Evolutionary conservation across 2,113 vertebrate species (phyloP), one percentile per base, ranked within the genome.

Genomic region (Orcinus orca): DNA sequence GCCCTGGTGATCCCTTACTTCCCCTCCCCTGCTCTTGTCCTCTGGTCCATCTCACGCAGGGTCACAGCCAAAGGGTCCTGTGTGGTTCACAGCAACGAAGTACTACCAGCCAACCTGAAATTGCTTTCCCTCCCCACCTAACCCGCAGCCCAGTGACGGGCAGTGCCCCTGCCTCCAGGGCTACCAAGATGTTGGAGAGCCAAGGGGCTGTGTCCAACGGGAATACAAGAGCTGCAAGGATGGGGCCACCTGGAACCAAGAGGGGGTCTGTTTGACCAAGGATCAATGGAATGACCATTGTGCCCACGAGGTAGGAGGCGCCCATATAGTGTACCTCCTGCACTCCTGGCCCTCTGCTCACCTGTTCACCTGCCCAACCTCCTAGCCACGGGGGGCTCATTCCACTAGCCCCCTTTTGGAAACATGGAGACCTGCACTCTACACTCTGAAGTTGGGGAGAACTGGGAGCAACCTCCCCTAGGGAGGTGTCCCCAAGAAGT

Each of bases 281-380:
- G 96, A 97, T 23, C 99, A 98, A 67, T 99, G 99, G 99, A 90
- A 21, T 25, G 98, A 86, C 13, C 98, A 99, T 96, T 99, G 99
- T 90, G 98, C 98, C 47, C 95, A 98, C 0, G 98, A 99, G 99
- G 99, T 99, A 98, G 10, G 86, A 83, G 65, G 21, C 10, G 0
- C 2, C 11, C 67, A 38, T 6, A 21, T 6, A 21, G 12, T 31
- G 12, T 1, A 3, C 4, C 79, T 58, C 11, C 53, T 36, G 53
- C 6, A 53, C 10, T 26, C 83, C 53, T 33, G 15, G 17, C 15
- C 36, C 53, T 71, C 68, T 3, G 1, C 47, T 25, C 26, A 79
- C 8, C 68, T 3, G 33, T 36, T 47, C 36, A 14, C 36, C 41
- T 36, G 31, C 18, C 84, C 38, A 76, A 6, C 6, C 23, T 53